Evolutionary conservation across 2,797 vertebrate species (phyloP).

Genomic region (Cynopterus sphinx): DNA sequence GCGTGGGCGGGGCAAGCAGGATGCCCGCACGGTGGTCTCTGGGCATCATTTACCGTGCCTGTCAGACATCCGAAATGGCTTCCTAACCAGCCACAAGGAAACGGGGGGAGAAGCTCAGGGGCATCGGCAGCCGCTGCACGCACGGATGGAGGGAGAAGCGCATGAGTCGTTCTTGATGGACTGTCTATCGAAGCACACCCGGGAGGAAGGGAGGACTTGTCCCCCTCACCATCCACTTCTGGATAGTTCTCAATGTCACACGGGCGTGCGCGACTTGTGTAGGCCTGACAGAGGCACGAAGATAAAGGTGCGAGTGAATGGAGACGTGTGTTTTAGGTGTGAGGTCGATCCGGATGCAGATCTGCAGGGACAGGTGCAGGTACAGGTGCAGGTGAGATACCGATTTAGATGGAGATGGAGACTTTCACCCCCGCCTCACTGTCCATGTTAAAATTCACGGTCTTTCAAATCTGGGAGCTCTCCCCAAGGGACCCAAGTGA

Average conservation of each 20-base stretch:
- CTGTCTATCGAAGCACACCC: neutral
- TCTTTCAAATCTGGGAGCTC: neutral
- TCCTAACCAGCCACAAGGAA: neutral
- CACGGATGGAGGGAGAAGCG: neutral
- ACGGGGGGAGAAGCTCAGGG: neutral
- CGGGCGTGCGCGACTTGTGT: accelerated
- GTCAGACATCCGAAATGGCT: neutral
- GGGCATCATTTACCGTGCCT: neutral
- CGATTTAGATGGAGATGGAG: accelerated
- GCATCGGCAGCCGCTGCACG: accelerated
- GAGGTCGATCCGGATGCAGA: accelerated
- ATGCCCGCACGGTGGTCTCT: accelerated
- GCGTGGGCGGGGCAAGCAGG: accelerated
- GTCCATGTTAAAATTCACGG: neutral
- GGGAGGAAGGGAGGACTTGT: neutral
- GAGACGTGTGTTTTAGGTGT: accelerated
- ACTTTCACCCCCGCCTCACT: neutral
- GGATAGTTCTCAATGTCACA: accelerated
- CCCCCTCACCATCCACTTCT: accelerated
- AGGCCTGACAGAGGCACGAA: neutral
- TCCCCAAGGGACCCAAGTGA: neutral
- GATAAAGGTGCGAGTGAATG: accelerated
- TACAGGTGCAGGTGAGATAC: too few species aligned
- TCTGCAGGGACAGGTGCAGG: neutral
- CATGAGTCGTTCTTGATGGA: accelerated